Percentiles rank a stretch among this genome's conserved stretches.
Evolutionary conservation across 1,140 invertebrate species (phyloP).

Genomic region (Cephus cinctus): DNA sequence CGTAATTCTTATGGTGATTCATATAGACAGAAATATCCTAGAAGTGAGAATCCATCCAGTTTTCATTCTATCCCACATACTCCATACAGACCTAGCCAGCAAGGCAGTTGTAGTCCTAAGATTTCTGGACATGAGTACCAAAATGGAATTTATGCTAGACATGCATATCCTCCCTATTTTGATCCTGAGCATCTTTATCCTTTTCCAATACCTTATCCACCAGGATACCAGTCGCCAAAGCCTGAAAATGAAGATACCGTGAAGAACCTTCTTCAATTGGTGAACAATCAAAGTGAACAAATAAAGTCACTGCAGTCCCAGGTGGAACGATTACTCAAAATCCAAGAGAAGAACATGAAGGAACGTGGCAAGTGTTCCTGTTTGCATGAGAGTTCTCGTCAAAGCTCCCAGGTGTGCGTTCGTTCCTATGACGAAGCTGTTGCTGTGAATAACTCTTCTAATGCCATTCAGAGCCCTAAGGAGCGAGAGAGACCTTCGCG

Average conservation of each 20-base stretch:
- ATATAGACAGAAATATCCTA: background rate
- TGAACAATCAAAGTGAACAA: constrained; percentile 46
- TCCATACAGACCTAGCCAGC: background rate
- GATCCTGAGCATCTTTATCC: constrained; percentile 15
- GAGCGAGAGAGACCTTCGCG: too few relatives aligned
- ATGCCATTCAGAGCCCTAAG: background rate
- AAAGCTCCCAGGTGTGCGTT: constrained; percentile 15
- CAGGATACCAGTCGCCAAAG: background rate
- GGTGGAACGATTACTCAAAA: constrained; percentile 39
- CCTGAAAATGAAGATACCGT: constrained; percentile 39
- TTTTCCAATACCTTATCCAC: constrained; percentile 12
- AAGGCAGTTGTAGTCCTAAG: background rate
- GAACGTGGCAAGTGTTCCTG: constrained; percentile 29
- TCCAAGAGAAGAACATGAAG: constrained; percentile 39
- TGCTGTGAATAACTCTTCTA: constrained; percentile 9
- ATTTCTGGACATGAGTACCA: constrained; percentile 3
- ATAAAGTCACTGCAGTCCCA: constrained; percentile 45
- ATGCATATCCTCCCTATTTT: constrained; percentile 11
- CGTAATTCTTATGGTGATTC: too few relatives aligned
- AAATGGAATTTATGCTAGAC: constrained; percentile 12
- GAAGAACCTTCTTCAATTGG: constrained; percentile 39
- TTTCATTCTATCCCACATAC: background rate
- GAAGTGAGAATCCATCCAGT: background rate
- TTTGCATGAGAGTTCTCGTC: constrained; percentile 12
- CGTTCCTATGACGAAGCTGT: constrained; percentile 14